phyloP scores from a whole-genome alignment of 2,113 vertebrate species.

The Dromiciops gliroides region DNA sequence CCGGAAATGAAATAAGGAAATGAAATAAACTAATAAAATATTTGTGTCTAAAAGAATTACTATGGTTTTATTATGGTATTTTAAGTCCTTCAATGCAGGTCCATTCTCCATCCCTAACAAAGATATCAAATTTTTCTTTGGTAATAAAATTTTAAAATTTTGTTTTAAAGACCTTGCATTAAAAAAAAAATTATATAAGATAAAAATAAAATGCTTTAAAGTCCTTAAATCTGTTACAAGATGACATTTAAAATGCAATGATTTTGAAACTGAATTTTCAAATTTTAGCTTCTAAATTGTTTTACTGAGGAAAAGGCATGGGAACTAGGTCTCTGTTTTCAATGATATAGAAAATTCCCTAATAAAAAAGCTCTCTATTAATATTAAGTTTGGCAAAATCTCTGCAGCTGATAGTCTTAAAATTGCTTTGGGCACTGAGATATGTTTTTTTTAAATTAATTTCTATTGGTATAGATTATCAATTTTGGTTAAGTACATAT shows the following conservation, averaged over 20 bases:
- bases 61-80: slow-evolving; percentile 8
- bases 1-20: neutral
- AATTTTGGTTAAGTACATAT: too few species aligned
- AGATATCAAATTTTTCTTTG: neutral
- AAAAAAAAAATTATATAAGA: slow-evolving; percentile 37
- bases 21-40: neutral
- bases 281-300: slow-evolving; percentile 35
- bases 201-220: slow-evolving; percentile 7
- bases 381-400: neutral
- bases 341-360: slow-evolving; percentile 10
- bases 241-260: slow-evolving; percentile 16
- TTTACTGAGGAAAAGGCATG: neutral
- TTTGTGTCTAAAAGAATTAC: slow-evolving; percentile 1
- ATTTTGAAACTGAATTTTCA: slow-evolving; percentile 42
- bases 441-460: too few species aligned
- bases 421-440: neutral
- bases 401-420: neutral
- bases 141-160: slow-evolving; percentile 25
- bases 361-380: slow-evolving; percentile 38
- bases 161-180: slow-evolving; percentile 1
- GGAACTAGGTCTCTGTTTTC: neutral
- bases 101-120: neutral
- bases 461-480: too few species aligned
- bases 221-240: slow-evolving; percentile 27
- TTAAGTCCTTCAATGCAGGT: neutral